Conservation (phyloP, 2,113 vertebrate genomes). For the Dasyornis broadbenti region DNA sequence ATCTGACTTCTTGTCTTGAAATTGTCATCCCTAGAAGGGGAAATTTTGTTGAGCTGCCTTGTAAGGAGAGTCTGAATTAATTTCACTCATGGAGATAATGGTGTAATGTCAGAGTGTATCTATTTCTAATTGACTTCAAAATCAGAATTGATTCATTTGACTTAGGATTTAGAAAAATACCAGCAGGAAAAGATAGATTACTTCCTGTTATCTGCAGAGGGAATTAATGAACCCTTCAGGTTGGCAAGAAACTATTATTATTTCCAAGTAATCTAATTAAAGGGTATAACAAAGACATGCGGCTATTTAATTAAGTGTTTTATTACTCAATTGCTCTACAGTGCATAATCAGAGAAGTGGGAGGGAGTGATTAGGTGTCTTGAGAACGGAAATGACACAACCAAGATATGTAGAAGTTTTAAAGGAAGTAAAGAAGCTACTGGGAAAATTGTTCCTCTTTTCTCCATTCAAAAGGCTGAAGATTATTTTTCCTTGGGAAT, state of each 20-base stretch:
- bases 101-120: not conserved
- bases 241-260: conserved; percentile 3
- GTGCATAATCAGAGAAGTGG: not conserved
- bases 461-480: not conserved
- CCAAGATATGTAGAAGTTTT: not conserved
- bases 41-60: not conserved
- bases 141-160: not conserved
- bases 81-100: not conserved
- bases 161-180: not conserved
- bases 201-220: conserved; percentile 28
- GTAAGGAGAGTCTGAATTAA: not conserved
- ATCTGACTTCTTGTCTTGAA: not conserved
- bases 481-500: not conserved
- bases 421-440: not conserved
- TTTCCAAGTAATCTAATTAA: conserved; percentile 13
- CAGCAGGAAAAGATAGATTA: not conserved
- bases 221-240: not conserved
- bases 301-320: conserved; percentile 36
- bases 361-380: conserved; percentile 1
- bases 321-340: conserved; percentile 25
- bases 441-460: not conserved
- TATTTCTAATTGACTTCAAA: not conserved
- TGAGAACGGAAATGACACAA: conserved; percentile 54
- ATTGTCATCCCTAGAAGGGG: not conserved
- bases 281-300: not conserved